phyloP scores from a whole-genome alignment of 2,113 vertebrate species.

The Pungitius pungitius region DNA sequence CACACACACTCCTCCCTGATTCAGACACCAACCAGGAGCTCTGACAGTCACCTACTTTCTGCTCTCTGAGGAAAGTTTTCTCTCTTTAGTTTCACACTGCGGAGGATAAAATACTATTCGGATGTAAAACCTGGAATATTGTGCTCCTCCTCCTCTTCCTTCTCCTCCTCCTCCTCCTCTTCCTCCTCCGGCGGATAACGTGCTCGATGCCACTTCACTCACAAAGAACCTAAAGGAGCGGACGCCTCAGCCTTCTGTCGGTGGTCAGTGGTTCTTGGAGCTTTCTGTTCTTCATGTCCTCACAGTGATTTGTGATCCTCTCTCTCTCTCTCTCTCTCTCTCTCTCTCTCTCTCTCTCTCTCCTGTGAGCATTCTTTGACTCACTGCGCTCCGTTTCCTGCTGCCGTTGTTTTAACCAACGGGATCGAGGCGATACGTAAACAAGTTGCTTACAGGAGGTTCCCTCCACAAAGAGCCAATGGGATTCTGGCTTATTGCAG shows the following conservation, averaged over 20 bases:
- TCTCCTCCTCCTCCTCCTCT: slow-evolving; percentile 3
- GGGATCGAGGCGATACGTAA: background rate
- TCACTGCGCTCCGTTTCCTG: slow-evolving; percentile 58
- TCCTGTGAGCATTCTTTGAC: slow-evolving; percentile 29
- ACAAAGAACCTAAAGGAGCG: slow-evolving; percentile 41
- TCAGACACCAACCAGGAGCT: slow-evolving; percentile 38
- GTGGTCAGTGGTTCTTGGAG: slow-evolving; percentile 58
- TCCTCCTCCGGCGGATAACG: slow-evolving; percentile 56
- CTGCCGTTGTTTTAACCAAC: slow-evolving; percentile 38
- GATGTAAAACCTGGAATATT: slow-evolving; percentile 37
- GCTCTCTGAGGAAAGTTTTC: slow-evolving; percentile 43
- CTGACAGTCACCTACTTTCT: slow-evolving; percentile 52
- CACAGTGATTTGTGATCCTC: slow-evolving; percentile 1
- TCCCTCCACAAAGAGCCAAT: too few species aligned
- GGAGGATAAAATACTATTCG: slow-evolving; percentile 32
- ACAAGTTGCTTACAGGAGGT: background rate
- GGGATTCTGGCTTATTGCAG: too few species aligned
- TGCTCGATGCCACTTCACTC: slow-evolving; percentile 58
- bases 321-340: too few species aligned
- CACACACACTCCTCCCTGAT: slow-evolving; percentile 55
- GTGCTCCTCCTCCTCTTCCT: background rate
- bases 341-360: too few species aligned
- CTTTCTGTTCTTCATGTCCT: background rate
- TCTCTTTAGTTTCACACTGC: background rate
- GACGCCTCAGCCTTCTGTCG: slow-evolving; percentile 30